Evolutionary conservation across 2,888 invertebrate genomes (phyloP).

Genomic region (Dermolepida albohirtum): DNA sequence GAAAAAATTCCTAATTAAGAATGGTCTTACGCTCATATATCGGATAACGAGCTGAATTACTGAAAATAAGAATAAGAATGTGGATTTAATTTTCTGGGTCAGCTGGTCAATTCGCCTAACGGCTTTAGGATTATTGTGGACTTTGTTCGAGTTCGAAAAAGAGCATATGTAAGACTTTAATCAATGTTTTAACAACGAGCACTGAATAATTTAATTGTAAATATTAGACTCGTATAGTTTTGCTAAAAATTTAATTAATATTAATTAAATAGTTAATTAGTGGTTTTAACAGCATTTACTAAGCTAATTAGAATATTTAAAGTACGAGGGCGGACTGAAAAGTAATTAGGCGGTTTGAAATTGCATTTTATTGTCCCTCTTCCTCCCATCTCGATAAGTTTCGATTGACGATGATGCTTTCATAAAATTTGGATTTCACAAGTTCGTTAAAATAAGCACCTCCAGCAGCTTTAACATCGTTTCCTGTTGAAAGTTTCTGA

Average conservation of each 20-base stretch:
- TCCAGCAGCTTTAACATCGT: too few species aligned
- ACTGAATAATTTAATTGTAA: background rate
- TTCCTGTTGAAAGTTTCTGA: too few species aligned
- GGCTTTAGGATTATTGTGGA: background rate
- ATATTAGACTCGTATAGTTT: constrained; percentile 5
- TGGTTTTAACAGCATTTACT: too few species aligned
- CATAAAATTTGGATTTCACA: too few species aligned
- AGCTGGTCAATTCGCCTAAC: constrained; percentile 25
- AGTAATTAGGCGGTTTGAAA: too few species aligned
- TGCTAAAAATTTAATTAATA: constrained; percentile 2
- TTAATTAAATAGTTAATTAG: background rate
- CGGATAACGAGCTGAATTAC: constrained; percentile 21
- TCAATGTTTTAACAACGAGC: too few species aligned
- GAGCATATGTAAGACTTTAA: background rate
- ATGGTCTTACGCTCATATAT: constrained; percentile 23
- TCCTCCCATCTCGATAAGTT: too few species aligned
- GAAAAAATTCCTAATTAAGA: constrained; percentile 10
- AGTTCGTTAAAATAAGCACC: too few species aligned
- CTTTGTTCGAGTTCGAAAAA: constrained; percentile 17
- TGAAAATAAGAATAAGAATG: constrained; percentile 24
- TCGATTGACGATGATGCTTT: too few species aligned
- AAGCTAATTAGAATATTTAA: too few species aligned
- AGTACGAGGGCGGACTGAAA: too few species aligned
- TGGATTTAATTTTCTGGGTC: constrained; percentile 29
- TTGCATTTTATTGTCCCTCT: too few species aligned